A percentile compares a stretch with the other conserved stretches of the same genome.
Evolutionary conservation across 2,888 invertebrate species (phyloP).

Genomic region (Catocala fraxini): DNA sequence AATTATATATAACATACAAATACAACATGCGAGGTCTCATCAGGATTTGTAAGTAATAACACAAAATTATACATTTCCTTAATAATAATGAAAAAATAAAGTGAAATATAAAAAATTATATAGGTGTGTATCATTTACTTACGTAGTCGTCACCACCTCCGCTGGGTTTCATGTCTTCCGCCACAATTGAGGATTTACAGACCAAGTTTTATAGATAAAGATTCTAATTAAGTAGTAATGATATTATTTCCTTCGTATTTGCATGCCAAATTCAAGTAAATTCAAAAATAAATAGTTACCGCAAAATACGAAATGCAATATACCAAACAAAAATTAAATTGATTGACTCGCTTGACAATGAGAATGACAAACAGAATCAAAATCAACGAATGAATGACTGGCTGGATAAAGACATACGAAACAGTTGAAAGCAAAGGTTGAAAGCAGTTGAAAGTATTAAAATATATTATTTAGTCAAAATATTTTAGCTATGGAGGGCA

Average conservation of each 20-base stretch:
- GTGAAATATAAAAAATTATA: too few relatives aligned
- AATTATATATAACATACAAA: too few relatives aligned
- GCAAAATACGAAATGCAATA: slow-evolving; percentile 31
- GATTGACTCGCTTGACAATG: slow-evolving; percentile 10
- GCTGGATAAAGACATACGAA: not conserved
- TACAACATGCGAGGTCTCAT: too few relatives aligned
- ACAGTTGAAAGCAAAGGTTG: too few relatives aligned
- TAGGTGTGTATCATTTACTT: slow-evolving; percentile 43
- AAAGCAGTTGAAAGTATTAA: too few relatives aligned
- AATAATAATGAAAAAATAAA: not conserved
- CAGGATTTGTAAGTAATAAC: too few relatives aligned
- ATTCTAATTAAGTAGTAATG: not conserved
- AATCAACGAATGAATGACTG: not conserved
- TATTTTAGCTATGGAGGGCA: too few relatives aligned
- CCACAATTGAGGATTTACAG: slow-evolving; percentile 18
- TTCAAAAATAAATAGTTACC: slow-evolving; percentile 28
- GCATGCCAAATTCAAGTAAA: slow-evolving; percentile 18
- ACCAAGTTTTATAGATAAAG: slow-evolving; percentile 1
- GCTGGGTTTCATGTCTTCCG: slow-evolving; percentile 73
- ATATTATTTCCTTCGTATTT: slow-evolving; percentile 10
- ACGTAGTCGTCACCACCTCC: slow-evolving; percentile 80
- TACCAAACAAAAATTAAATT: slow-evolving; percentile 23
- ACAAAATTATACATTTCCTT: not conserved
- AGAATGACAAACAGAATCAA: not conserved
- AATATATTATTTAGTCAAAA: too few relatives aligned